Evolutionary conservation across 2,797 vertebrate species (phyloP).

Genomic region (Notolabrus celidotus): DNA sequence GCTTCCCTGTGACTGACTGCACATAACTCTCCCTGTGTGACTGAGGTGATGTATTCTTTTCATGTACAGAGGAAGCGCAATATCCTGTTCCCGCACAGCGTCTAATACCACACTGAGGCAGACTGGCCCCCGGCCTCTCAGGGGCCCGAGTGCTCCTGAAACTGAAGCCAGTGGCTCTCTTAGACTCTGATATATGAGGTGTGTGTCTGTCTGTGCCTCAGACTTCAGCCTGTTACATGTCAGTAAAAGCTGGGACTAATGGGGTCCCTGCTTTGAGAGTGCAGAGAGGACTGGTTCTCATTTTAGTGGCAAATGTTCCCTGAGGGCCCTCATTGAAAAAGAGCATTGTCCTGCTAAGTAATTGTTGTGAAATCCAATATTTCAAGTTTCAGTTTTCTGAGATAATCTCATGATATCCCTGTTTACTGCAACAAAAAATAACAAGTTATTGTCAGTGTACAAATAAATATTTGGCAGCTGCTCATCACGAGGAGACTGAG

Average conservation of each 20-base stretch:
- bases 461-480: neutral
- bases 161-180: conserved; percentile 72
- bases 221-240: conserved; percentile 54
- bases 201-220: conserved; percentile 64
- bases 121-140: conserved; percentile 60
- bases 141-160: conserved; percentile 69
- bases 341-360: conserved; percentile 23
- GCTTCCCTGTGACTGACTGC: conserved; percentile 34
- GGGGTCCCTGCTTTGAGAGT: conserved; percentile 36
- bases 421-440: conserved; percentile 20
- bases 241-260: conserved; percentile 64
- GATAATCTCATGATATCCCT: conserved; percentile 17
- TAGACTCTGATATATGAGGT: conserved; percentile 76
- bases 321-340: conserved; percentile 38
- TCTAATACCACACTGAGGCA: conserved; percentile 70
- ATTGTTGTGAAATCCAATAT: conserved; percentile 50
- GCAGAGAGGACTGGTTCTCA: conserved; percentile 69
- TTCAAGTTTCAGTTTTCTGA: conserved; percentile 29
- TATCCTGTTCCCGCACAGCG: conserved; percentile 81
- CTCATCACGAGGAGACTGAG: too few species aligned
- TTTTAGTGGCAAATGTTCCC: conserved; percentile 61
- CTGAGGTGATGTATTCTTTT: conserved; percentile 81
- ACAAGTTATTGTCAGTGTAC: neutral
- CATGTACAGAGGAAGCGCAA: conserved; percentile 81
- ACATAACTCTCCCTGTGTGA: conserved; percentile 70